Conservation (phyloP, 2,797 vertebrate genomes). For the Diceros bicornis region DNA sequence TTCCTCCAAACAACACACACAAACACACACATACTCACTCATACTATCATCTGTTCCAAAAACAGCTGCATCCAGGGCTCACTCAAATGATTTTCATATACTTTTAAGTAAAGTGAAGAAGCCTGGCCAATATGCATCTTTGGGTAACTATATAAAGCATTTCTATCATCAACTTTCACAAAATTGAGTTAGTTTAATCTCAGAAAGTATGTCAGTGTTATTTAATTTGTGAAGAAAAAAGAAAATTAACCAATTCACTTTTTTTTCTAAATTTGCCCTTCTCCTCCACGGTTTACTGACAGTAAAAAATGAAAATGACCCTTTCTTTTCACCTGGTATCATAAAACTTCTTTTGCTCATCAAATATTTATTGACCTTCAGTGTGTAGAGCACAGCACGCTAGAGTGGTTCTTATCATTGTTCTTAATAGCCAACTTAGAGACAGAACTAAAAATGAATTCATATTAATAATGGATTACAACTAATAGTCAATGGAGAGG, state of each 20-base stretch:
- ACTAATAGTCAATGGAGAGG: not conserved
- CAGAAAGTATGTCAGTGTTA: conserved; percentile 14
- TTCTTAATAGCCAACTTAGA: conserved; percentile 49
- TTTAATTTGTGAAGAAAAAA: conserved; percentile 20
- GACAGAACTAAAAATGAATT: conserved; percentile 9
- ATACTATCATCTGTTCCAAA: not conserved
- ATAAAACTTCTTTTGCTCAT: not conserved
- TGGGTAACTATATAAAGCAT: not conserved
- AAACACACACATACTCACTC: not conserved
- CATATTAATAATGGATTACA: conserved; percentile 44
- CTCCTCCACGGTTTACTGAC: not conserved
- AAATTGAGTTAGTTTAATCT: conserved; percentile 23
- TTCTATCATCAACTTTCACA: conserved; percentile 44
- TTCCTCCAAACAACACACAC: not conserved
- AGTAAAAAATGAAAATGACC: conserved; percentile 26
- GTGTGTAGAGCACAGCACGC: not conserved
- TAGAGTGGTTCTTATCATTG: not conserved
- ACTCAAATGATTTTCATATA: not conserved
- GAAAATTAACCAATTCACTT: not conserved
- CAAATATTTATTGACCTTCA: conserved; percentile 50
- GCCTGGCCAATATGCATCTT: not conserved
- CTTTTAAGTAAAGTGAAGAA: not conserved
- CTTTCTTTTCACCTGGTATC: not conserved
- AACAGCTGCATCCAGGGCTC: not conserved
- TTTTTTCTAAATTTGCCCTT: not conserved